A percentile compares a stretch with the other conserved stretches of the same genome.
These are phyloP conservation scores for Drosophila pseudoobscura DNA, from an alignment of 1,140 invertebrate species.

Conservation along the genomic window DNA sequence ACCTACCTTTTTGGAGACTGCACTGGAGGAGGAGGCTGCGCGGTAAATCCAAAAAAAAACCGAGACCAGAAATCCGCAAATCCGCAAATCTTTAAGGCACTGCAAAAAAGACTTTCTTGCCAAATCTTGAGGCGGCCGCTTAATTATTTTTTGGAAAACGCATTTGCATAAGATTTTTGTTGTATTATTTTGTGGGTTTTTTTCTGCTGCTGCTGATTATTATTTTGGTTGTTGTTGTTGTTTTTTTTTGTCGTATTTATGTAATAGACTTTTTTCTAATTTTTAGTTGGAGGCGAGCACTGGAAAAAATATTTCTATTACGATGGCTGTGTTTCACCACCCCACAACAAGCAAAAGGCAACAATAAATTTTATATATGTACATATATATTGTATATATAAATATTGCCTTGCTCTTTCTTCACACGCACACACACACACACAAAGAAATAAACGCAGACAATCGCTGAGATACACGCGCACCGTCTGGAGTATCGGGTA, in stretches of 20 bases:
- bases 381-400: conserved; percentile 25
- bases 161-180: conserved; percentile 51
- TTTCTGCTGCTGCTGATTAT: conserved; percentile 16
- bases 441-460: background rate
- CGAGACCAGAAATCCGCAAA: conserved; percentile 19
- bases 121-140: conserved; percentile 47
- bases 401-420: conserved; percentile 79
- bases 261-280: conserved; percentile 46
- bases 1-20: conserved; percentile 45
- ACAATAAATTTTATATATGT: conserved; percentile 34
- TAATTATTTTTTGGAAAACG: conserved; percentile 53
- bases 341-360: conserved; percentile 31
- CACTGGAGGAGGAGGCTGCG: conserved; percentile 27
- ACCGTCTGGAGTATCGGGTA: conserved; percentile 56
- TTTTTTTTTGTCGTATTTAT: conserved; percentile 34
- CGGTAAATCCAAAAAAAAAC: conserved; percentile 24
- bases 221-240: conserved; percentile 38
- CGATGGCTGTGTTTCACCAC: conserved; percentile 60
- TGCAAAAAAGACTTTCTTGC: conserved; percentile 41
- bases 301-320: conserved; percentile 67
- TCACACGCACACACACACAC: conserved; percentile 61
- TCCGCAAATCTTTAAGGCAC: conserved; percentile 35
- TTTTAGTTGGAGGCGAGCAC: conserved; percentile 13
- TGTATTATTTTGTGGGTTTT: conserved; percentile 14
- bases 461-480: conserved; percentile 23